Evolutionary conservation across 1,140 invertebrate species (phyloP).

Genomic region (Phymorhynchus buccinoides): DNA sequence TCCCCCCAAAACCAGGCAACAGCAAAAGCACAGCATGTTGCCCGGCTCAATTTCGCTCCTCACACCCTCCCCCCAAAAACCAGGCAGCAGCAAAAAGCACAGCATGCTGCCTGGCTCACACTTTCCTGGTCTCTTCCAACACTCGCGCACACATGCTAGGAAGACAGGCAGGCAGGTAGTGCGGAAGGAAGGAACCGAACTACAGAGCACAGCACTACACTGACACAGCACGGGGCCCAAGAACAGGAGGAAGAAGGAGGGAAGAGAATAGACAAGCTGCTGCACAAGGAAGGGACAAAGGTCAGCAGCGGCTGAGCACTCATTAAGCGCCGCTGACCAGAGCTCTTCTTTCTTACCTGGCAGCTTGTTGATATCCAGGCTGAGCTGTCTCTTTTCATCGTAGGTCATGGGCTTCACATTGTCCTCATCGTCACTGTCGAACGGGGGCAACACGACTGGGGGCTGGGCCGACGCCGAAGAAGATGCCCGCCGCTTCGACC

Average conservation of each 20-base stretch:
- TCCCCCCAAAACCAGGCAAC: too few relatives aligned
- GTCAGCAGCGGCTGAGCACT: neutral
- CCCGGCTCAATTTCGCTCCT: neutral
- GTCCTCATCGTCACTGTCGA: slow-evolving; percentile 82
- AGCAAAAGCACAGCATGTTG: too few relatives aligned
- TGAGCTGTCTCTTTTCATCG: slow-evolving; percentile 98
- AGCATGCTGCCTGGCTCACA: neutral
- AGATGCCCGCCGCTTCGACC: slow-evolving; percentile 58
- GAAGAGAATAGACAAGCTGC: slow-evolving; percentile 22
- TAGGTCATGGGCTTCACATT: slow-evolving; percentile 99
- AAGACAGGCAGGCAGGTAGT: slow-evolving; percentile 8
- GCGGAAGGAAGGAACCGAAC: neutral
- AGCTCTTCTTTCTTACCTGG: slow-evolving; percentile 86
- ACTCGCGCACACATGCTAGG: slow-evolving; percentile 17
- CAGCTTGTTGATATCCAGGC: slow-evolving; percentile 98
- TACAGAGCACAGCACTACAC: neutral
- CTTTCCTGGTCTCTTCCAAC: neutral
- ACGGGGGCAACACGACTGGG: slow-evolving; percentile 51
- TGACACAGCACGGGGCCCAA: neutral
- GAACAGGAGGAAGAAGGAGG: too few relatives aligned
- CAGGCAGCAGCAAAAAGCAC: slow-evolving; percentile 15
- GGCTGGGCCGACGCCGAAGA: slow-evolving; percentile 40
- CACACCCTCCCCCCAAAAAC: too few relatives aligned
- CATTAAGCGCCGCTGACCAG: too few relatives aligned
- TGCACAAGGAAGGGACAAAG: slow-evolving; percentile 14